Evolutionary conservation across 2,797 vertebrate genomes (phyloP), one percentile per base, ranked within the genome.

Genomic region (Poliocrania exsul): DNA sequence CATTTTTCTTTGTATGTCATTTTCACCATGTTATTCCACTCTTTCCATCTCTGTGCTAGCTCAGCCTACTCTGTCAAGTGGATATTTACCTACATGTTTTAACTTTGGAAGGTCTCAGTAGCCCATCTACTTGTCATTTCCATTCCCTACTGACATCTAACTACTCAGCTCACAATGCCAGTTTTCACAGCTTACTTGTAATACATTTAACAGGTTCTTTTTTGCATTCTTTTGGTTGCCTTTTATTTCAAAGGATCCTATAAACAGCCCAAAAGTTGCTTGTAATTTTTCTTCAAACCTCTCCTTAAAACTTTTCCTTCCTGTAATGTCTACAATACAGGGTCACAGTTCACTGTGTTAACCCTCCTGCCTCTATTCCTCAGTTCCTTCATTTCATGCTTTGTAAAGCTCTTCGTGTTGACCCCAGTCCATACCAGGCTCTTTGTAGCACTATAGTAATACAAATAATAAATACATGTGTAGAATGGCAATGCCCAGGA

Each of bases 1-100:
- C 47, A 77, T 93, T 90, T 93, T 93, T 95, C 88, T 94, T 62
- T 18, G n/a, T 69, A 82, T 95, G 93, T 86, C 90, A 62, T 84
- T 94, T 85, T 81, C 37, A 65, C 38, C 0, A 0, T 54, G 23
- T 74, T 77, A 74, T 54, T 81, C 49, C 58, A 49, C 65, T 81
- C 42, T 85, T 82, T 74, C 51, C 65, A 50, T 42, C 81, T 23
- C 42, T 11, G 38, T 50, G 50, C 65, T 88, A 77, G 75, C 50
- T 88, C 62, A 91, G 77, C 73, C 90, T 46, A 25, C 53, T 94
- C 67, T 29, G 10, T 93, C 83, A 71, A 60, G 46, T 70, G 12
- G 2, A n/a, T 86, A 66, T 62, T 50, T 37, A 56, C 60, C 70
- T n/a, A 24, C 3, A 0, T 58, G n/a, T 70, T 53, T 80, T 62